A percentile compares a stretch with the other conserved stretches of the same genome.
Evolutionary conservation across 2,113 vertebrate genomes (phyloP).

Genomic region (Callorhinus ursinus): DNA sequence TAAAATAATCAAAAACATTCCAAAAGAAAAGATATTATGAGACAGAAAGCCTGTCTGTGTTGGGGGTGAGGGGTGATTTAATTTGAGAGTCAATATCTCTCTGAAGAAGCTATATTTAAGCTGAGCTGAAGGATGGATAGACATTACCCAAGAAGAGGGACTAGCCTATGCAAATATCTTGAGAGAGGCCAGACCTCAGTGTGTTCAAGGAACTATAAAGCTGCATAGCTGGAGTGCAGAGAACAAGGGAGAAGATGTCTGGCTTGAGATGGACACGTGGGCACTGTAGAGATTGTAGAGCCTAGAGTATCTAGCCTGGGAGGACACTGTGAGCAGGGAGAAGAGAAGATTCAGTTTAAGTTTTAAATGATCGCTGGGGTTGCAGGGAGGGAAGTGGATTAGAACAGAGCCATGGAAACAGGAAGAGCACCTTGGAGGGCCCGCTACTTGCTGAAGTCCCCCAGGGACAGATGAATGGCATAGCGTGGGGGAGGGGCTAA

Average conservation of each 20-base stretch:
- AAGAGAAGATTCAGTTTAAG: not conserved
- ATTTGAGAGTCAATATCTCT: not conserved
- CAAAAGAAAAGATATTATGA: not conserved
- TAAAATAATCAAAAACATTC: not conserved
- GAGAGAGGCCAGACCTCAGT: not conserved
- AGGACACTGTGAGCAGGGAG: not conserved
- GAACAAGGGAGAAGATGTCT: not conserved
- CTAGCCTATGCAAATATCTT: not conserved
- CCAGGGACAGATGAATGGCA: not conserved
- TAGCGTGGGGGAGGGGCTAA: accelerated
- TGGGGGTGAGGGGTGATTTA: not conserved
- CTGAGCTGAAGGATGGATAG: not conserved
- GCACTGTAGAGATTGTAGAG: not conserved
- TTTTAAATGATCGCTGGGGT: not conserved
- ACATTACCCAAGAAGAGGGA: not conserved
- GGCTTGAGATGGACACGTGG: accelerated
- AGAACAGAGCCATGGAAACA: not conserved
- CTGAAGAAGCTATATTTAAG: not conserved
- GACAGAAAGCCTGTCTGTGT: not conserved
- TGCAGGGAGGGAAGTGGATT: not conserved
- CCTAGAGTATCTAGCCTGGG: not conserved
- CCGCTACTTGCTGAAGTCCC: too few species aligned
- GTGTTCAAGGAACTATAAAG: not conserved
- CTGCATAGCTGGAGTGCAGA: not conserved
- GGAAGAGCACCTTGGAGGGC: not conserved